A percentile compares a stretch with the other conserved stretches of the same genome.
phyloP scores from a whole-genome alignment of 2,888 invertebrate species.

The Caenorhabditis sp. region DNA sequence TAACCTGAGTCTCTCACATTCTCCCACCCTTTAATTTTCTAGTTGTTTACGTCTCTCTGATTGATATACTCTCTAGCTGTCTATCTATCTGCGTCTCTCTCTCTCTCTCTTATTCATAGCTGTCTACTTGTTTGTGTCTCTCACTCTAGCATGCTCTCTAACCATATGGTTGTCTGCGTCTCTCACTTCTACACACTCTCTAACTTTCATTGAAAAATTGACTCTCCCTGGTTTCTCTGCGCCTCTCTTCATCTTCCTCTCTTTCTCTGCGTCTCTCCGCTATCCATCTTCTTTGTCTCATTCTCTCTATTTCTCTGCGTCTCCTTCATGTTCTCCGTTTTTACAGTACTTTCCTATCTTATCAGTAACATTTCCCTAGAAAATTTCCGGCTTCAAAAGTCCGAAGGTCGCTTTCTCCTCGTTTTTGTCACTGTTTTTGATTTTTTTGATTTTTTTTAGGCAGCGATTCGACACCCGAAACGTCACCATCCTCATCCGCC shows the following conservation, averaged over 20 bases:
- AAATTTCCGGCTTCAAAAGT: conserved; percentile 6
- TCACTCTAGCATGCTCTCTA: not conserved
- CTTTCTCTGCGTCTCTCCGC: too few species aligned
- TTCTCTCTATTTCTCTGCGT: not conserved
- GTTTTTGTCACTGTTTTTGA: too few species aligned
- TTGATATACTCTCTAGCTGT: not conserved
- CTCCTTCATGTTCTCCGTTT: not conserved
- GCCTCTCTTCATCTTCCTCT: too few species aligned
- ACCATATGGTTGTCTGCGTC: not conserved
- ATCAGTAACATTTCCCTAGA: not conserved
- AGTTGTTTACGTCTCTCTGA: not conserved
- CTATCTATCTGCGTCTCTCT: too few species aligned
- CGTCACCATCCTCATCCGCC: conserved; percentile 30
- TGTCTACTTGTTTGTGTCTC: not conserved
- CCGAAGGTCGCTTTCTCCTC: conserved; percentile 34
- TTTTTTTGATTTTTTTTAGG: conserved; percentile 8
- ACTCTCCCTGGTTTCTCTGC: too few species aligned
- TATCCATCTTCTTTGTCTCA: too few species aligned
- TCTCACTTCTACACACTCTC: not conserved
- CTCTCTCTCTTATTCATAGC: too few species aligned
- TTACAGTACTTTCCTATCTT: not conserved
- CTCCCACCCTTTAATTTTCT: not conserved
- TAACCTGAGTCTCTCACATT: not conserved
- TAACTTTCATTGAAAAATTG: too few species aligned
- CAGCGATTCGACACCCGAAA: conserved; percentile 37